Evolutionary conservation across 2,113 vertebrate genomes (phyloP).

Genomic region (Nannobrachium achirus): DNA sequence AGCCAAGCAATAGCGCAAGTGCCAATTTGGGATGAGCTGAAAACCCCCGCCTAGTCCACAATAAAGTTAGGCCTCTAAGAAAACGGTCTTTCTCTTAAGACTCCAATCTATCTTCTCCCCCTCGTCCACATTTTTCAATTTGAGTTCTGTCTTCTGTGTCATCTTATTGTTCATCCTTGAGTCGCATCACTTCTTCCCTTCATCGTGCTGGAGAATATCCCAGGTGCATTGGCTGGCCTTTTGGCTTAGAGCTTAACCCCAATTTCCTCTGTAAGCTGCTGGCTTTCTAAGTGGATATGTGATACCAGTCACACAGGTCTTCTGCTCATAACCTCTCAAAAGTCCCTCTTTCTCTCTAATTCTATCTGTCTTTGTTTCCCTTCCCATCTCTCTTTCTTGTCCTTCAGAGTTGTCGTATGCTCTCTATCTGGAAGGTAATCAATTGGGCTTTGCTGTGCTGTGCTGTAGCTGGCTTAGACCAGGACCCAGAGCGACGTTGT

Average conservation of each 20-base stretch:
- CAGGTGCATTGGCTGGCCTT: neutral
- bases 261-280: slow-evolving; percentile 1
- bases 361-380: neutral
- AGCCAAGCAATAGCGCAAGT: too few relatives aligned
- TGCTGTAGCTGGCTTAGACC: slow-evolving; percentile 9
- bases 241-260: slow-evolving; percentile 1
- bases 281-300: slow-evolving; percentile 4
- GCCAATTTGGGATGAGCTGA: too few relatives aligned
- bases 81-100: neutral
- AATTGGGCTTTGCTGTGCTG: neutral
- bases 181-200: neutral
- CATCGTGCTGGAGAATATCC: neutral
- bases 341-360: neutral
- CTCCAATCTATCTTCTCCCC: neutral
- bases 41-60: too few relatives aligned
- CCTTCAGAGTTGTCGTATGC: slow-evolving; percentile 40
- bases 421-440: slow-evolving; percentile 38
- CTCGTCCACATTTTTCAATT: neutral
- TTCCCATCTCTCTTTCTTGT: slow-evolving; percentile 1
- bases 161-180: neutral
- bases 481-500: neutral
- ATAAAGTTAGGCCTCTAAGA: too few relatives aligned
- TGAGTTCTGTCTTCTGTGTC: neutral
- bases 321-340: slow-evolving; percentile 3
- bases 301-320: neutral